Conservation (phyloP, 1,140 invertebrate species). For the Antheraea pernyi region DNA sequence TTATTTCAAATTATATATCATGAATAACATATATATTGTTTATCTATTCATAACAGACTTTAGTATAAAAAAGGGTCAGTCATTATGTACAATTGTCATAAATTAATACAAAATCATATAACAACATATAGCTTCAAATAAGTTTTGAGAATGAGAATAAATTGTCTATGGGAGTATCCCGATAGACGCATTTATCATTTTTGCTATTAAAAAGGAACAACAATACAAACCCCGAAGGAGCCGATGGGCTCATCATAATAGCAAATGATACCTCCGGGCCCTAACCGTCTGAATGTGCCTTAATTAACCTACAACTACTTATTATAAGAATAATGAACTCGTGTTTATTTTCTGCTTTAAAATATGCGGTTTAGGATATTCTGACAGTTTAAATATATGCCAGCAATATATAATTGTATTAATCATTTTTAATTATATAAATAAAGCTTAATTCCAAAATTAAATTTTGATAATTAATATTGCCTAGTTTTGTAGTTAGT, state of each 20-base stretch:
- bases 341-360: constrained; percentile 33
- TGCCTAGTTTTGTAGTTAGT: too few species aligned
- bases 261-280: constrained; percentile 71
- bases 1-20: background rate
- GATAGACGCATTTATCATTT: constrained; percentile 73
- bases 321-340: constrained; percentile 37
- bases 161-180: constrained; percentile 33
- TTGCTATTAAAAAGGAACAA: constrained; percentile 74
- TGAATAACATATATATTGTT: background rate
- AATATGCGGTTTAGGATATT: constrained; percentile 24
- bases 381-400: constrained; percentile 19
- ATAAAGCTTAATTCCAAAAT: too few species aligned
- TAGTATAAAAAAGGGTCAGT: background rate
- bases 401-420: too few species aligned
- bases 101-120: background rate
- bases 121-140: background rate
- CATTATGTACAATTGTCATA: background rate
- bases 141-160: constrained; percentile 6
- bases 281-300: constrained; percentile 57
- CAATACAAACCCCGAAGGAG: constrained; percentile 69
- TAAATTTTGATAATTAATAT: too few species aligned
- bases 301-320: constrained; percentile 66
- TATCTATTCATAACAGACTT: background rate
- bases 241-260: constrained; percentile 68
- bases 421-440: too few species aligned